These are phyloP conservation scores for Muscicapa striata DNA, from an alignment of 2,797 vertebrate species.

Conservation along the genomic window DNA sequence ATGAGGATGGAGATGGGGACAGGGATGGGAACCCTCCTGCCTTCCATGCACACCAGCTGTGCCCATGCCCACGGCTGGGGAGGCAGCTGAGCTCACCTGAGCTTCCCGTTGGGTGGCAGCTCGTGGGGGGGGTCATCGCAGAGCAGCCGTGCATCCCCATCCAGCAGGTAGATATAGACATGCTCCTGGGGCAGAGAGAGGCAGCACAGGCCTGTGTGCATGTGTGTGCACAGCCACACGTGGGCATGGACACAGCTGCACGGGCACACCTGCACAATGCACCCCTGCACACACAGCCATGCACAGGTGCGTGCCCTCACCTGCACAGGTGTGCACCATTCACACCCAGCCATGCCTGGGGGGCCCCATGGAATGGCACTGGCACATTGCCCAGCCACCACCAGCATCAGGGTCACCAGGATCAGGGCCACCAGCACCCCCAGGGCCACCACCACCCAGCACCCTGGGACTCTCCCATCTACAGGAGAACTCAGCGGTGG, in stretches of 20 bases:
- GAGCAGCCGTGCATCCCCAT: conserved; percentile 27
- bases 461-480: background rate
- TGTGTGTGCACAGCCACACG: fast-evolving
- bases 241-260: background rate
- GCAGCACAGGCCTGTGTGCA: background rate
- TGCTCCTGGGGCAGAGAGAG: background rate
- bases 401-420: background rate
- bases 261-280: fast-evolving
- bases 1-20: background rate
- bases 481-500: background rate
- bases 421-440: background rate
- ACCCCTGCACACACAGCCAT: background rate
- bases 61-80: background rate
- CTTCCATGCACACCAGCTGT: background rate
- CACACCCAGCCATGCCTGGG: background rate
- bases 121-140: conserved; percentile 16
- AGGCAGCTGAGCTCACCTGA: background rate
- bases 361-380: background rate
- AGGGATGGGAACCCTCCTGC: background rate
- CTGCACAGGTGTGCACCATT: background rate
- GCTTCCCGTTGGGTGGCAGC: background rate
- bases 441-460: background rate
- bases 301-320: background rate
- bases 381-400: background rate
- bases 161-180: conserved; percentile 39